A percentile compares a stretch with the other conserved stretches of the same genome.
Conservation (phyloP, 2,797 vertebrate species). For the Sardinella longiceps region DNA sequence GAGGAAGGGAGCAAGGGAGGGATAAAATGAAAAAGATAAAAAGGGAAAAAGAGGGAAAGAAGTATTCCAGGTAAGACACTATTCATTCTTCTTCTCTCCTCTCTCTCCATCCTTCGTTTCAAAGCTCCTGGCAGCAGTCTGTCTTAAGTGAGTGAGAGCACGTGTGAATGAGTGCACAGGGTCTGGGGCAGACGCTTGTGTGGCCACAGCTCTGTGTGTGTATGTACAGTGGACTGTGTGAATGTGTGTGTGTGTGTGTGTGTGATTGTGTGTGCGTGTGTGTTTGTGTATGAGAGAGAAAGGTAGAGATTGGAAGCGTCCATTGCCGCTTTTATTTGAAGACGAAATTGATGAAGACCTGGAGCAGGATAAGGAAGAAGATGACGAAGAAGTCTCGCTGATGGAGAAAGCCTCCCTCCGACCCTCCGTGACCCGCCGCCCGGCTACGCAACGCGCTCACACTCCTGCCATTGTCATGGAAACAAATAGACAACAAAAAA, state of each 20-base stretch:
- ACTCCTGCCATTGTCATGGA: constrained; percentile 73
- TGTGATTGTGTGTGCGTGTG: background rate
- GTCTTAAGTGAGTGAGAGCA: constrained; percentile 7
- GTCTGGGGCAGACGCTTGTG: too few relatives aligned
- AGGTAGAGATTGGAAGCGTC: background rate
- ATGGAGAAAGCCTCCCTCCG: constrained; percentile 85
- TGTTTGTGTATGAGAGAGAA: background rate
- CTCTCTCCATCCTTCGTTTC: background rate
- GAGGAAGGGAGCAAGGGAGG: background rate
- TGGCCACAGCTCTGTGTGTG: background rate
- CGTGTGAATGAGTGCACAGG: background rate
- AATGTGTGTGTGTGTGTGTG: background rate
- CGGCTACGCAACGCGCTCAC: constrained; percentile 85
- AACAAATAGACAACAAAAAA: constrained; percentile 19
- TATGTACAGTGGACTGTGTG: background rate
- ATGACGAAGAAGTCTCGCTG: constrained; percentile 92
- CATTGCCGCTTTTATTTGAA: constrained; percentile 83
- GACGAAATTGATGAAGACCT: constrained; percentile 90
- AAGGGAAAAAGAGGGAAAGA: constrained; percentile 9
- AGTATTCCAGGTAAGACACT: constrained; percentile 31
- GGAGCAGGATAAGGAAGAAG: constrained; percentile 86
- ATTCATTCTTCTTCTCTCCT: constrained; percentile 24
- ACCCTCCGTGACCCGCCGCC: constrained; percentile 67
- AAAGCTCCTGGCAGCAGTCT: constrained; percentile 29
- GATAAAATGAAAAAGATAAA: background rate